Base-by-base conservation (phyloP, 2,888 invertebrate species). In the Ophioninae sp. region DNA sequence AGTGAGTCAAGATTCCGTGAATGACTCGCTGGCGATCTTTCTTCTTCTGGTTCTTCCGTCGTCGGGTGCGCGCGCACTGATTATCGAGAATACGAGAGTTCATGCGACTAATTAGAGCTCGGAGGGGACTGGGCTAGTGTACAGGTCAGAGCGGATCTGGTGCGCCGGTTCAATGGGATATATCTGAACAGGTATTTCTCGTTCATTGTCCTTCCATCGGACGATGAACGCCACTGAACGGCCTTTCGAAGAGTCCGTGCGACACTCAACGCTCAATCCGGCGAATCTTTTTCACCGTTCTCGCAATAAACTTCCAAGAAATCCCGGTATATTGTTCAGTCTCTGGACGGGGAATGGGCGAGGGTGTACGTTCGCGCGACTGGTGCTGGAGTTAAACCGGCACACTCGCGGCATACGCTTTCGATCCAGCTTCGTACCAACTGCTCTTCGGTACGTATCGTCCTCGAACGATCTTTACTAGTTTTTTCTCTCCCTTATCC, bases 1-100 rank as follows among this genome's bases (percentile, higher is more conserved):
- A 83, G 75, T 68, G 83, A 72, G 76, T 72, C 83, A 56, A 76
- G 79, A 79, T 83, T 83, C 83, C 79, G 23, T 73, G 72, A 83
- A 79, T 72, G 67, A 68, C 67, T 73, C 37, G 67, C 56, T 1
- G 39, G 56, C 23, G 20, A 30, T 82, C n/a, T 68, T 76, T 75
- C 73, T 70, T 64, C 8, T 61, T 44, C 21, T 50, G 30, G 30
- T 30, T 30, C 65, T 41, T 64, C 21, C 57, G n/a, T 70, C 72
- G 10, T 57, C 7, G 50, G 64, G 13, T 72, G 73, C 62, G 56
- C 56, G 75, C 68, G 61, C 79, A 57, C 61, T 79, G 79, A 76
- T 79, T 76, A 83, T 83, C 79, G 61, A 76, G 76, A 56, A 79
- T 79, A 62, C 72, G 72, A 79, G 83, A 79, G 79, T 79, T 83